Base-by-base conservation (phyloP, 2,113 vertebrate species). In the Protomyctophum bolini region DNA sequence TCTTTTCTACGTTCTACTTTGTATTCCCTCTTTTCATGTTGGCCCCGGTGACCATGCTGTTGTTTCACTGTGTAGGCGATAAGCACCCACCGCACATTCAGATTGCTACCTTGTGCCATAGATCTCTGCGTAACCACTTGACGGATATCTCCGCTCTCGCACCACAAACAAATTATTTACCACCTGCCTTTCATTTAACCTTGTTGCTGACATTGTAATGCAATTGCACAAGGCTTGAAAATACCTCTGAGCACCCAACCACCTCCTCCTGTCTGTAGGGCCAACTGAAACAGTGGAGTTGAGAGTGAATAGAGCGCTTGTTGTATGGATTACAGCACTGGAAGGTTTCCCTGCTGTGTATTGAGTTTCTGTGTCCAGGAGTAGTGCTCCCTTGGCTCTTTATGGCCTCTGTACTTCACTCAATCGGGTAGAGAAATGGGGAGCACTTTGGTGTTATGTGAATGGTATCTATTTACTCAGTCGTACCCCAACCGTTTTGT, bases 111-210 rank as follows among this genome's bases (percentile, higher is more conserved):
- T n/a, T 33, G 49, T 49, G 10, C 63, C 45, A 45, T 60, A 57
- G 66, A 68, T 58, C 60, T 68, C 61, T 46, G 14, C 58, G 70
- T 82, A 67, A 81, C 72, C 58, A 64, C 67, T 47, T 66, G 68
- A 82, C 59, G 68, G 70, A 73, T 75, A 80, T 67, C 57, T 80
- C 77, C 78, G 79, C 73, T 66, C 77, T 51, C 62, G 64, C 49
- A 70, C 21, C 46, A 66, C 76, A 83, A 84, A 89, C 72, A 78
- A 65, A 80, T 76, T 41, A 76, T 81, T 72, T 46, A 59, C 51
- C 55, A 67, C 45, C 73, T 73, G 69, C 72, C 77, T 80, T 70
- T 56, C 10, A 57, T 86, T 77, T 86, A 83, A 80, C 83, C 77
- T 87, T 86, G 72, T 55, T n/a, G 15, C 82, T 63, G 67, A 79